Conservation (phyloP, 2,888 invertebrate genomes). For the Brenthis daphne region DNA sequence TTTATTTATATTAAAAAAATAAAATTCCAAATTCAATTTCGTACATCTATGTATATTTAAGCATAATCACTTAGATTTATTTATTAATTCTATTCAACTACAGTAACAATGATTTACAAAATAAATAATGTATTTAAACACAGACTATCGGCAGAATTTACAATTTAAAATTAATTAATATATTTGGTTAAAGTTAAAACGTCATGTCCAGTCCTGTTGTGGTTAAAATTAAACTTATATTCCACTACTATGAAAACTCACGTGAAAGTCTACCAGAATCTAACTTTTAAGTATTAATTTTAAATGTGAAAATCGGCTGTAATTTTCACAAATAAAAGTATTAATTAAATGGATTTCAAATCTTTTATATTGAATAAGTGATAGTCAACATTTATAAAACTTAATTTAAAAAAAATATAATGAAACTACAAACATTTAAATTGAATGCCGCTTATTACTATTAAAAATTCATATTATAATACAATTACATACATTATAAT, state of each 20-base stretch:
- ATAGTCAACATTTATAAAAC: too few species aligned
- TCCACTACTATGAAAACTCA: conserved; percentile 36
- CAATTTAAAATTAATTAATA: not conserved
- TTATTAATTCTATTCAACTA: conserved; percentile 47
- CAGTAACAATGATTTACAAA: conserved; percentile 61
- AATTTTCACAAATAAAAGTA: conserved; percentile 59
- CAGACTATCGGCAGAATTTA: not conserved
- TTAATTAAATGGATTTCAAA: not conserved
- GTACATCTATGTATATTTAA: conserved; percentile 47
- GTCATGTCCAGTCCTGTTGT: conserved; percentile 6
- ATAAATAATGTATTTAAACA: conserved; percentile 18
- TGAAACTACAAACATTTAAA: conserved; percentile 1
- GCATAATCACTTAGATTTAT: conserved; percentile 46
- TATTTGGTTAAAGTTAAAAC: not conserved
- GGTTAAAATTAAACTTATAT: conserved; percentile 23
- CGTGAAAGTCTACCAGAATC: conserved; percentile 33
- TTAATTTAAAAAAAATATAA: not conserved
- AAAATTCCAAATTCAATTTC: conserved; percentile 33
- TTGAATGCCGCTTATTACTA: conserved; percentile 1
- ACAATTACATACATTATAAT: conserved; percentile 3
- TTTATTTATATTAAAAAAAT: not conserved
- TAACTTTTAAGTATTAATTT: conserved; percentile 38
- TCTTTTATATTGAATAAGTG: too few species aligned
- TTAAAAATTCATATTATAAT: conserved; percentile 14
- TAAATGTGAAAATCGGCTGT: conserved; percentile 69